Evolutionary conservation across 2,797 vertebrate genomes (phyloP).

Genomic region (Crocidura indochinensis): DNA sequence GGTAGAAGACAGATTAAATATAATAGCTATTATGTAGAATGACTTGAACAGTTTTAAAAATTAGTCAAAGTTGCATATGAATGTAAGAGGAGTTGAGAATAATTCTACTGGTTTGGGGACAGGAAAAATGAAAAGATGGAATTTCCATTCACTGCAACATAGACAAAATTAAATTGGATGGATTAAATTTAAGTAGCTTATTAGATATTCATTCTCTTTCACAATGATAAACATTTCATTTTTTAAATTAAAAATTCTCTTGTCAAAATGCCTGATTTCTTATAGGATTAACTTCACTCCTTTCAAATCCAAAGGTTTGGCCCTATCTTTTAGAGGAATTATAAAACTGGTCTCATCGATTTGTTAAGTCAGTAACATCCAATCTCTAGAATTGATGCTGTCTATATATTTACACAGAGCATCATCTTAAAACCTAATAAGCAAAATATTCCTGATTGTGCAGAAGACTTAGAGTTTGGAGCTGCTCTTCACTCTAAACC

Average conservation of each 20-base stretch:
- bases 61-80: background rate
- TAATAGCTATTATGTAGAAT: background rate
- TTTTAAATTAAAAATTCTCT: conserved; percentile 72
- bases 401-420: conserved; percentile 74
- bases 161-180: background rate
- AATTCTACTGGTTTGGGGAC: background rate
- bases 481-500: conserved; percentile 65
- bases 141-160: background rate
- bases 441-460: conserved; percentile 77
- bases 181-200: conserved; percentile 1
- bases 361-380: background rate
- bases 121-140: background rate
- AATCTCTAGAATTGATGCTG: conserved; percentile 49
- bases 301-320: conserved; percentile 58
- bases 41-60: background rate
- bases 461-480: conserved; percentile 60
- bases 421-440: conserved; percentile 76
- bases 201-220: background rate
- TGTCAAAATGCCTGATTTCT: conserved; percentile 56
- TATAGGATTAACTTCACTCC: conserved; percentile 38
- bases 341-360: conserved; percentile 5
- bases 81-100: background rate
- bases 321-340: conserved; percentile 2
- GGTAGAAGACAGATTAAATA: background rate
- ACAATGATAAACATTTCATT: background rate